Evolutionary conservation across 1,140 invertebrate species (phyloP).

Genomic region (Plectrocnemia conspersa): DNA sequence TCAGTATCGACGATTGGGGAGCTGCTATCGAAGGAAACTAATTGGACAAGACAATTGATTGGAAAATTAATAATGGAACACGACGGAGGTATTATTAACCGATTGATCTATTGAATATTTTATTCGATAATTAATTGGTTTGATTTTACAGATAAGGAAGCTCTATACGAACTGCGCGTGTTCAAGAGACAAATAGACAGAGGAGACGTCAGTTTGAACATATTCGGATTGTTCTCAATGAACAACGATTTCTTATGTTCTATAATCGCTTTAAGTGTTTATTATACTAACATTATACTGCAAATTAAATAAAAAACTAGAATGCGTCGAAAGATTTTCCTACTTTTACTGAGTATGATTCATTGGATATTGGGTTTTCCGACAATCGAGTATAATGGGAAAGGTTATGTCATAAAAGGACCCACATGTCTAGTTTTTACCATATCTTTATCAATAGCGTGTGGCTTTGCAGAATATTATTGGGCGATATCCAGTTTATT

Average conservation of each 20-base stretch:
- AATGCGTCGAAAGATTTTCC: too few relatives aligned
- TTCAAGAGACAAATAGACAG: too few relatives aligned
- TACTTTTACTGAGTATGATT: neutral
- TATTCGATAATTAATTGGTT: too few relatives aligned
- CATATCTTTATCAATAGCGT: neutral
- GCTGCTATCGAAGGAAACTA: neutral
- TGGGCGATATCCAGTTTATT: too few relatives aligned
- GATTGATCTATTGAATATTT: too few relatives aligned
- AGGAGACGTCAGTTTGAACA: too few relatives aligned
- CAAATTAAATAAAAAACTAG: too few relatives aligned
- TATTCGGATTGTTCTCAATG: neutral
- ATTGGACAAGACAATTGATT: neutral
- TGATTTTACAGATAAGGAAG: too few relatives aligned
- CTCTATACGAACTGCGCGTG: too few relatives aligned
- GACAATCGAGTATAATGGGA: neutral
- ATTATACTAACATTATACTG: neutral
- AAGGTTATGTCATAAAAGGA: neutral
- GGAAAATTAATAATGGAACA: neutral
- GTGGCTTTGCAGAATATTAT: neutral
- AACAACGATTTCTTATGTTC: neutral
- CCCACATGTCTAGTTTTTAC: neutral
- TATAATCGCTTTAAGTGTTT: neutral
- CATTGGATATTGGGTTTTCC: slow-evolving; percentile 8
- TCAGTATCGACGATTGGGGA: too few relatives aligned
- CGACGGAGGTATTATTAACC: neutral